Percentiles rank a stretch among this genome's conserved stretches.
phyloP scores from a whole-genome alignment of 2,888 invertebrate species.

The Phortica okadai region DNA sequence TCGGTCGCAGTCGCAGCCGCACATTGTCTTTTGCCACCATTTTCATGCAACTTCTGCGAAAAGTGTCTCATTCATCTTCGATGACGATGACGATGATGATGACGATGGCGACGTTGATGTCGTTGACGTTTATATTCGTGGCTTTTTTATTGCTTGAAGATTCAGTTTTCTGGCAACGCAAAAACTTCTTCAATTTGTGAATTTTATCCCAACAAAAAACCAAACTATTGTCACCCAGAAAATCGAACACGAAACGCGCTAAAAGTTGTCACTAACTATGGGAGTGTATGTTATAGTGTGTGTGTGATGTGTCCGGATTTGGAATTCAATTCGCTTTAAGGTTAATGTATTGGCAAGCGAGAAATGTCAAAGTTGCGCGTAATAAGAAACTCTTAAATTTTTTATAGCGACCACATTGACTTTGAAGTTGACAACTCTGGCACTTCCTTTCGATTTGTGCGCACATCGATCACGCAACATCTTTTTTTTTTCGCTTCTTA shows the following conservation, averaged over 20 bases:
- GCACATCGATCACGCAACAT: conserved; percentile 62
- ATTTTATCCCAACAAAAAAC: too few relatives aligned
- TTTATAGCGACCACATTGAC: background rate
- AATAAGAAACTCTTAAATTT: background rate
- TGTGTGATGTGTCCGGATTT: conserved; percentile 24
- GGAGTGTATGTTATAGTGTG: background rate
- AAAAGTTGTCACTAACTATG: background rate
- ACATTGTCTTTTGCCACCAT: too few relatives aligned
- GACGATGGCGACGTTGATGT: background rate
- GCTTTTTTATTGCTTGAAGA: too few relatives aligned
- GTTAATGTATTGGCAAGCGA: conserved; percentile 33
- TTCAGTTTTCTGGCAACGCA: too few relatives aligned
- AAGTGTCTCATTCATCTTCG: conserved; percentile 23
- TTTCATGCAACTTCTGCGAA: background rate
- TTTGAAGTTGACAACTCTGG: background rate
- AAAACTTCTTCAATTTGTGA: too few relatives aligned
- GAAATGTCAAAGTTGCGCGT: conserved; percentile 8
- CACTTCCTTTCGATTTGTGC: background rate
- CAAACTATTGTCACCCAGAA: conserved; percentile 25
- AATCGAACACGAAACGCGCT: background rate
- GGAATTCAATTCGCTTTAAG: conserved; percentile 29
- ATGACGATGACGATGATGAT: background rate
- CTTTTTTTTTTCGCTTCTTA: conserved; percentile 64
- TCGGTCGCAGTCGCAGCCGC: too few relatives aligned
- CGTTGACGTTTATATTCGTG: background rate